A percentile compares a stretch with the other conserved stretches of the same genome.
These are phyloP conservation scores for Oedothorax gibbosus DNA, from an alignment of 1,140 invertebrate genomes.

Conservation along the genomic window DNA sequence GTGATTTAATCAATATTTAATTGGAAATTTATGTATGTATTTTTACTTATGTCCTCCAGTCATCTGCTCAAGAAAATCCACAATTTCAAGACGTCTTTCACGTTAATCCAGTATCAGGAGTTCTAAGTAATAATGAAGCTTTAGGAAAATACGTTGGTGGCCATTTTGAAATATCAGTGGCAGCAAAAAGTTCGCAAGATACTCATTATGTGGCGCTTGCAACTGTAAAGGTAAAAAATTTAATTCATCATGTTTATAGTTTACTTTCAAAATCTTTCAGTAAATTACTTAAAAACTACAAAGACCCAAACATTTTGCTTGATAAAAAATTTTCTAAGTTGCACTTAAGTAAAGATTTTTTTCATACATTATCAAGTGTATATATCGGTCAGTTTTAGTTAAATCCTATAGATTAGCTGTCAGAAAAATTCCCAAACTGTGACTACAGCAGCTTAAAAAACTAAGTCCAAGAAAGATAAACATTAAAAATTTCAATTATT, in stretches of 20 bases:
- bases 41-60: constrained; percentile 57
- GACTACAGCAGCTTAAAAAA: too few species aligned
- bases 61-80: constrained; percentile 37
- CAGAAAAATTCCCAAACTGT: too few species aligned
- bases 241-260: too few species aligned
- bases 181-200: constrained; percentile 72
- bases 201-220: constrained; percentile 57
- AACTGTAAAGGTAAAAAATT: constrained; percentile 60
- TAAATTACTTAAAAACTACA: too few species aligned
- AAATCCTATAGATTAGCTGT: too few species aligned
- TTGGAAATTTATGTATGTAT: neutral
- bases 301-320: neutral
- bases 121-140: constrained; percentile 77
- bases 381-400: too few species aligned
- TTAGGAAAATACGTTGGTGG: constrained; percentile 80
- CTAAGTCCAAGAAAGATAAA: too few species aligned
- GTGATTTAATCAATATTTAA: too few species aligned
- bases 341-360: neutral
- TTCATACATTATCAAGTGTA: neutral
- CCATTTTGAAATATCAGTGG: constrained; percentile 75
- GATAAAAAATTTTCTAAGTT: neutral
- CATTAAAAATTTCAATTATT: too few species aligned
- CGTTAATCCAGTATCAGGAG: constrained; percentile 76
- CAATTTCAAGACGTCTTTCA: constrained; percentile 69
- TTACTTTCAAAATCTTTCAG: too few species aligned